Evolutionary conservation across 2,888 invertebrate genomes (phyloP).

Genomic region (Norana najaformis): DNA sequence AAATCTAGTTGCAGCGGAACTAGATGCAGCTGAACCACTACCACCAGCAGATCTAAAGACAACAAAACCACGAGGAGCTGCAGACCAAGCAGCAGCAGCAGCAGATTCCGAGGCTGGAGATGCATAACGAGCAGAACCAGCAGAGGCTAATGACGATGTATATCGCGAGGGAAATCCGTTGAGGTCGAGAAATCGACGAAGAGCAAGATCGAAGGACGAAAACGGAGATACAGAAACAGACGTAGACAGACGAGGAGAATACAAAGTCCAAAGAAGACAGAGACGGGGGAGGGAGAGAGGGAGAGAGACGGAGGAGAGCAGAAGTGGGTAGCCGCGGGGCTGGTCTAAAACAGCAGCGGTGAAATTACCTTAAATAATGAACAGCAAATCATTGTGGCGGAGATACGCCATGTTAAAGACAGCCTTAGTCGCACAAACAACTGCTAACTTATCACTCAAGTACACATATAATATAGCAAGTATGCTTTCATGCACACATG

Average conservation of each 20-base stretch:
- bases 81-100: background rate
- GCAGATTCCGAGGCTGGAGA: background rate
- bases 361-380: conserved; percentile 4
- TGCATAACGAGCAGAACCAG: background rate
- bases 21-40: too few species aligned
- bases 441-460: background rate
- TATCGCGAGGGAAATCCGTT: background rate
- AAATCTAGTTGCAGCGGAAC: too few species aligned
- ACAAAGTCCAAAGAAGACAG: too few species aligned
- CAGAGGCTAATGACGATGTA: background rate
- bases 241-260: background rate
- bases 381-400: conserved; percentile 8
- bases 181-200: background rate
- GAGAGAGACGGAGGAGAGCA: background rate
- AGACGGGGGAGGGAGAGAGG: background rate
- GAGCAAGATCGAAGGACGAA: background rate
- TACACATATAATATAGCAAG: background rate
- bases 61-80: background rate
- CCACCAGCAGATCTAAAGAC: too few species aligned
- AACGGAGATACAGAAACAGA: background rate
- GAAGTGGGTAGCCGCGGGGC: background rate
- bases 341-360: background rate
- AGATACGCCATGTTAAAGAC: background rate
- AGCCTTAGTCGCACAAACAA: background rate
- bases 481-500: background rate